Base-by-base conservation (phyloP, 2,113 vertebrate species). In the Sardina pilchardus region DNA sequence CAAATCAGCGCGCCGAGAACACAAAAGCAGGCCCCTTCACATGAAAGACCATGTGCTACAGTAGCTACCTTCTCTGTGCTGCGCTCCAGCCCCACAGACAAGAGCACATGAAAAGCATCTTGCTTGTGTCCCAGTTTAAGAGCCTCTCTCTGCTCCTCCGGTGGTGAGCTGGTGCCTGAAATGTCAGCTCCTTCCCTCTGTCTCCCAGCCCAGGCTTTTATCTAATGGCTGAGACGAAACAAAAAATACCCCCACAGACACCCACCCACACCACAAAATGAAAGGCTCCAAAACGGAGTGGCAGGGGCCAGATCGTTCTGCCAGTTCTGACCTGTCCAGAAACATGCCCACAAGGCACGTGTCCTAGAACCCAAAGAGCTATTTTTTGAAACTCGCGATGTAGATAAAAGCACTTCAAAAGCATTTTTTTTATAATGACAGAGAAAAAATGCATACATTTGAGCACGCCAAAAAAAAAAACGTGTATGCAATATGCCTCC, bases 31-130 rank as follows among this genome's bases (percentile, higher is more conserved):
- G 50, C 83, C 30, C 30, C 44, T 80, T 86, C 47, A 39, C 67
- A 83, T 44, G 71, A 81, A 83, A 80, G 67, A 21, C 39, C 56
- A 71, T n/a, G 81, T 45, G 59, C 26, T 44, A 36, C 75, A n/a
- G n/a, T n/a, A n/a, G 45, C 26, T 44, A 16, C 56, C 56, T 34
- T 19, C 53, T 56, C 19, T 56, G 4, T 56, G 53, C 4, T 3
- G 4, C 3, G 53, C 8, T 45, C 44, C 44, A 45, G 8, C 6
- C 44, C 44, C 44, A 24, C 21, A 56, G 21, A 56, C n/a, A 56
- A 19, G 67, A 34, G 19, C 56, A 63, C 26, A 63, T 63, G n/a
- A 63, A 78, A 78, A 17, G 26, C 30, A 36, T 39, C 9, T 30
- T 12, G 63, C 63, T 71, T 71, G 63, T 71, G 14, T 34, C 71